These are phyloP conservation scores for Frankliniella intonsa DNA, from an alignment of 2,888 invertebrate genomes.

Conservation along the genomic window DNA sequence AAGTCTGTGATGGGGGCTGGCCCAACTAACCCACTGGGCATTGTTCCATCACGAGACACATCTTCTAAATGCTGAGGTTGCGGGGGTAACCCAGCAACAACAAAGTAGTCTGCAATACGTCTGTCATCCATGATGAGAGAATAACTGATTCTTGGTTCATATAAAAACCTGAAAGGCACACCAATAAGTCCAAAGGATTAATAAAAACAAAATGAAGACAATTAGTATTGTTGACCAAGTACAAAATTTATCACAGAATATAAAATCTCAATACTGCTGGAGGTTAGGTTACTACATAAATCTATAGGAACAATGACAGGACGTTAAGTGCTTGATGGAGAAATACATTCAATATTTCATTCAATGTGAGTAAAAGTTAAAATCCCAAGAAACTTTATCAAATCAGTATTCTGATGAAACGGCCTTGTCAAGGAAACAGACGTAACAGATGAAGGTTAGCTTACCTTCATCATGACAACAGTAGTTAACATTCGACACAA, in stretches of 20 bases:
- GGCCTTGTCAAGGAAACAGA: not conserved
- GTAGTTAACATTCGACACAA: not conserved
- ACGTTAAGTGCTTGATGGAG: not conserved
- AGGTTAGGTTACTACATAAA: not conserved
- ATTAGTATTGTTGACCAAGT: not conserved
- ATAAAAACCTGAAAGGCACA: not conserved
- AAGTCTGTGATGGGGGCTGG: slow-evolving; percentile 96
- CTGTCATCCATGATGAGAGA: slow-evolving; percentile 67
- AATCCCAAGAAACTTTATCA: not conserved
- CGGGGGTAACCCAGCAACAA: slow-evolving; percentile 90
- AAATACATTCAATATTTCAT: not conserved
- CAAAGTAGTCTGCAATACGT: slow-evolving; percentile 95
- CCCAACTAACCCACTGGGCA: slow-evolving; percentile 70
- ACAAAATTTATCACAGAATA: not conserved
- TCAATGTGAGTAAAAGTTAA: not conserved
- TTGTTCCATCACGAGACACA: slow-evolving; percentile 66
- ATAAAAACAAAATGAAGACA: not conserved
- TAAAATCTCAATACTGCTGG: not conserved
- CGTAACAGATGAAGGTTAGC: not conserved
- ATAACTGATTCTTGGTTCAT: not conserved
- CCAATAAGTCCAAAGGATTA: not conserved
- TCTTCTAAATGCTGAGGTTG: slow-evolving; percentile 71
- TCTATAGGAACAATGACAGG: not conserved
- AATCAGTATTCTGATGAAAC: not conserved
- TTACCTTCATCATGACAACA: not conserved